phyloP scores from a whole-genome alignment of 2,888 invertebrate species.

The Allophyes oxyacanthae region DNA sequence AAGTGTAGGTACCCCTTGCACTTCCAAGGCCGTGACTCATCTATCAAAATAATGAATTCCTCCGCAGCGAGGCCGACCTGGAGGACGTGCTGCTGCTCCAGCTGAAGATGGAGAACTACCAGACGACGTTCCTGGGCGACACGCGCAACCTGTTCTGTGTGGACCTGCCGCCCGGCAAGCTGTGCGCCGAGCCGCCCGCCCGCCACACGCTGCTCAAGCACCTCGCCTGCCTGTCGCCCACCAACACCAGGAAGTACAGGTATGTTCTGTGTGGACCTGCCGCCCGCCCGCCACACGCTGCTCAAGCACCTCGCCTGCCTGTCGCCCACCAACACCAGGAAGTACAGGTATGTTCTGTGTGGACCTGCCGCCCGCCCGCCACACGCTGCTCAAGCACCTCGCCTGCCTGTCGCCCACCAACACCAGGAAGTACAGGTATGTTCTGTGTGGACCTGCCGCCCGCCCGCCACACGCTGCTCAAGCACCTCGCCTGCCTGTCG shows the following conservation, averaged over 20 bases:
- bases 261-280: conserved; percentile 82
- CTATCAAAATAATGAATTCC: no score
- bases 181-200: conserved; percentile 56
- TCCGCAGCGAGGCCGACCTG: conserved; percentile 91
- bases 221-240: conserved; percentile 73
- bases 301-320: conserved; percentile 74
- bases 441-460: conserved; percentile 83
- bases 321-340: conserved; percentile 69
- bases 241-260: conserved; percentile 72
- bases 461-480: conserved; percentile 73
- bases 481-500: conserved; percentile 73
- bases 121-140: conserved; percentile 90
- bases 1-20: no score
- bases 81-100: conserved; percentile 92
- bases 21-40: no score
- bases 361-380: conserved; percentile 77
- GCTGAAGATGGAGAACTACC: conserved; percentile 89
- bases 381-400: conserved; percentile 75
- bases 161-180: conserved; percentile 76
- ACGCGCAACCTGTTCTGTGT: conserved; percentile 81
- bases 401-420: conserved; percentile 72
- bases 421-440: conserved; percentile 72
- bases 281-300: conserved; percentile 73
- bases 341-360: conserved; percentile 79
- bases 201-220: conserved; percentile 75